Base-by-base conservation (phyloP, 2,113 vertebrate genomes). In the Rhadina sibilatrix region DNA sequence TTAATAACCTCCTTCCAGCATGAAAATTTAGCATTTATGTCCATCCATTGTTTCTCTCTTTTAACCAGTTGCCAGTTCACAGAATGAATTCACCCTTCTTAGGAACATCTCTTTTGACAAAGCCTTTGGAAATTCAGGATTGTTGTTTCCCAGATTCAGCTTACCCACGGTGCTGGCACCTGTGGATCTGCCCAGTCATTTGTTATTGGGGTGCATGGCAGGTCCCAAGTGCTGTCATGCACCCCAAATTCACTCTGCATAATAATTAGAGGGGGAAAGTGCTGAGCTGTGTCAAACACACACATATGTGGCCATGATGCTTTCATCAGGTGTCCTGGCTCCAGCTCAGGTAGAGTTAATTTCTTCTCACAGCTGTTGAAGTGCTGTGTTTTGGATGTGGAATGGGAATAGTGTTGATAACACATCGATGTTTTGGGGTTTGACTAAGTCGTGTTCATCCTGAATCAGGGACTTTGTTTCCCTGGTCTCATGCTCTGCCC, bases 1-100 rank as follows among this genome's bases (percentile, higher is more conserved):
- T 75, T 81, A 83, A 87, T 52, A 86, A 77, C 38, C 71, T 92
- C 64, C 54, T 88, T 78, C 40, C 60, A 92, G 64, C 54, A 75
- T 11, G 27, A 78, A 87, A 90, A 74, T 52, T 15, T 74, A 86
- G 11, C 56, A 44, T 63, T 70, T 78, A 52, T 59, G 70, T 25
- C 82, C 76, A 33, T 25, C n/a, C 20, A 86, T 93, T 83, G n/a
- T 50, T 92, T 76, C 63, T 63, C 3, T 24, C 38, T 65, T 66
- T 93, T 80, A 77, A 86, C 54, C 27, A 74, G 33, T 31, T 60
- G 23, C 22, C 35, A 46, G 19, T 37, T 74, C 53, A 64, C 74
- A 69, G 79, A 94, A 89, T 9, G 46, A 85, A 50, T n/a, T 17
- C 2, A 0, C 3, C n/a, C 25, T 9, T 86, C 30, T 70, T 28